Evolutionary conservation across 1,140 invertebrate genomes (phyloP).

Genomic region (Diuraphis noxia): DNA sequence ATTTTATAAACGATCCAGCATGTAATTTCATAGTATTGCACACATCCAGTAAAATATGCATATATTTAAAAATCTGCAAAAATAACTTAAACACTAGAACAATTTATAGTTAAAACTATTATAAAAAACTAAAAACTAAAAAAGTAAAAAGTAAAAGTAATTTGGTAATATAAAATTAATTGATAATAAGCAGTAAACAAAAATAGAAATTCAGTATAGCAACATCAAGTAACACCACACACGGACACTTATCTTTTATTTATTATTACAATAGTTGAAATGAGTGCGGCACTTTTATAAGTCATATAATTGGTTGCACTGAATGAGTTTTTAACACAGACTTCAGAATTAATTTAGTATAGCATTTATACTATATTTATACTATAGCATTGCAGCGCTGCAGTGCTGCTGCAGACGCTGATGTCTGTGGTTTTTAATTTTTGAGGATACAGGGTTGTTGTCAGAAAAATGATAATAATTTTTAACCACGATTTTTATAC

Average conservation of each 20-base stretch:
- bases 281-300: too few species aligned
- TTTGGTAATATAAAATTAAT: not conserved
- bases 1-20: not conserved
- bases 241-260: not conserved
- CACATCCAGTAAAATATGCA: not conserved
- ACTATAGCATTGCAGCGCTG: too few species aligned
- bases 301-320: too few species aligned
- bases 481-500: too few species aligned
- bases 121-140: not conserved
- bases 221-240: not conserved
- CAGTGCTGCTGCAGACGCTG: too few species aligned
- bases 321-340: too few species aligned
- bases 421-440: too few species aligned
- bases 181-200: constrained; percentile 39
- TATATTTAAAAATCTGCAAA: not conserved
- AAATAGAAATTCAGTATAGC: constrained; percentile 24
- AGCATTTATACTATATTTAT: too few species aligned
- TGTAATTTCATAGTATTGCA: not conserved
- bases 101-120: not conserved
- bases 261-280: not conserved
- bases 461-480: too few species aligned
- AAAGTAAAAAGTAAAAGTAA: constrained; percentile 21
- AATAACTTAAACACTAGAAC: not conserved
- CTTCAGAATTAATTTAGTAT: too few species aligned
- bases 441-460: too few species aligned